Conservation (phyloP, 2,888 invertebrate species). For the Opisthograptis luteolata region DNA sequence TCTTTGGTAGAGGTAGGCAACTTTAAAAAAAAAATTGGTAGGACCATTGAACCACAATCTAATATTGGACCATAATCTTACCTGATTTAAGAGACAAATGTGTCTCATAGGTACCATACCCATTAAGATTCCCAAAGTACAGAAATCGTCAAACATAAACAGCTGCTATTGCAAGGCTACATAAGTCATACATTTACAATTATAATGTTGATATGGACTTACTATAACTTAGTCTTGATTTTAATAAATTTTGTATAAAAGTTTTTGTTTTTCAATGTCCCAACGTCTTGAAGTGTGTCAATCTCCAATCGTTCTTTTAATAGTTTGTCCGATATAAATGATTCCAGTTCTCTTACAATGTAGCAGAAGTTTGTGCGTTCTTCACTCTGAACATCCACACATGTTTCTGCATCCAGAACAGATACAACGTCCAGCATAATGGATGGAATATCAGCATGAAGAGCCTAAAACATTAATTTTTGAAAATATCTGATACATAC, state of each 20-base stretch:
- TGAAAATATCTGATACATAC: too few species aligned
- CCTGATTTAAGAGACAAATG: too few species aligned
- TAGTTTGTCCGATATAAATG: constrained; percentile 93
- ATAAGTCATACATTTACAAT: background rate
- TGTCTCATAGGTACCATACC: too few species aligned
- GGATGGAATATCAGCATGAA: constrained; percentile 92
- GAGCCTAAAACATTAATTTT: constrained; percentile 77
- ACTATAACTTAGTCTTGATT: constrained; percentile 99
- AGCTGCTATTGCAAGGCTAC: too few species aligned
- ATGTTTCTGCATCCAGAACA: constrained; percentile 93
- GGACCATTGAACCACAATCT: too few species aligned
- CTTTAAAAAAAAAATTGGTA: too few species aligned
- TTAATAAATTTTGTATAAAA: constrained; percentile 98
- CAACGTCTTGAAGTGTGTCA: constrained; percentile 96
- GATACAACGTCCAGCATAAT: constrained; percentile 93
- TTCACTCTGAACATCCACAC: constrained; percentile 87
- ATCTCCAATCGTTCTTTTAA: constrained; percentile 96
- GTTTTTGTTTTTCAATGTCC: constrained; percentile 94
- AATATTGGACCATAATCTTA: too few species aligned
- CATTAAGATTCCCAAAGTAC: too few species aligned
- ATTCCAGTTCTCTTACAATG: constrained; percentile 91
- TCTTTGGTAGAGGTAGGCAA: too few species aligned
- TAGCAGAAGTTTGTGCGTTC: constrained; percentile 91
- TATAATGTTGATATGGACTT: constrained; percentile 82
- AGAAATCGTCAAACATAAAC: too few species aligned